These are phyloP conservation scores for Heterocephalus glaber DNA, from an alignment of 2,113 vertebrate genomes.

Conservation along the genomic window DNA sequence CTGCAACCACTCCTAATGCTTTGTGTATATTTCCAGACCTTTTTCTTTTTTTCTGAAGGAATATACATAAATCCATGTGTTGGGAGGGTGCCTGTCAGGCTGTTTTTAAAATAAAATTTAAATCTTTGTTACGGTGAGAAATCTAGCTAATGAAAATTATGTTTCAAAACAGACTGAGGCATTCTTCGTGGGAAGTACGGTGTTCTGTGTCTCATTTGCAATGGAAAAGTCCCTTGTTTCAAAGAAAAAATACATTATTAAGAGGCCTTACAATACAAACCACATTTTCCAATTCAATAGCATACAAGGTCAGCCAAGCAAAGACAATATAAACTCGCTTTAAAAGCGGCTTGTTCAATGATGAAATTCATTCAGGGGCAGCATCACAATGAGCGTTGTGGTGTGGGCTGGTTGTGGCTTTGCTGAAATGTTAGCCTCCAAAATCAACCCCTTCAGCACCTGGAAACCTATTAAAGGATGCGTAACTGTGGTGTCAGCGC, in stretches of 20 bases:
- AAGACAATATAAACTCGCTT: constrained; percentile 51
- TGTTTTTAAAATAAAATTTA: constrained; percentile 72
- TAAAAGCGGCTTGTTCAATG: background rate
- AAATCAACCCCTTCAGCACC: background rate
- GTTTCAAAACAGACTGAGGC: constrained; percentile 70
- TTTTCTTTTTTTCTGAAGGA: background rate
- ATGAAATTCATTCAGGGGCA: constrained; percentile 44
- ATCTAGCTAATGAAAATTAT: constrained; percentile 69
- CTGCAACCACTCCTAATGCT: background rate
- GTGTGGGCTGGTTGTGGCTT: background rate
- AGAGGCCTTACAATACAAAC: constrained; percentile 64
- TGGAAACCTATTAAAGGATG: background rate
- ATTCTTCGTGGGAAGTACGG: constrained; percentile 18
- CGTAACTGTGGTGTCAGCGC: background rate
- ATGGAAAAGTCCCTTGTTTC: constrained; percentile 69
- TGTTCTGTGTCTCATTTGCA: constrained; percentile 68
- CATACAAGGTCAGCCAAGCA: constrained; percentile 60
- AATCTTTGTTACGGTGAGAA: constrained; percentile 57
- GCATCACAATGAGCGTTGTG: background rate
- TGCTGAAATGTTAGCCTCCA: background rate
- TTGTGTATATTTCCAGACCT: background rate
- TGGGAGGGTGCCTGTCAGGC: background rate
- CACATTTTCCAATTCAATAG: constrained; percentile 72
- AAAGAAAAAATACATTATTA: constrained; percentile 63
- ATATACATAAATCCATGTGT: background rate